Evolutionary conservation across 2,888 invertebrate genomes (phyloP).

Genomic region (Ctena decussata): DNA sequence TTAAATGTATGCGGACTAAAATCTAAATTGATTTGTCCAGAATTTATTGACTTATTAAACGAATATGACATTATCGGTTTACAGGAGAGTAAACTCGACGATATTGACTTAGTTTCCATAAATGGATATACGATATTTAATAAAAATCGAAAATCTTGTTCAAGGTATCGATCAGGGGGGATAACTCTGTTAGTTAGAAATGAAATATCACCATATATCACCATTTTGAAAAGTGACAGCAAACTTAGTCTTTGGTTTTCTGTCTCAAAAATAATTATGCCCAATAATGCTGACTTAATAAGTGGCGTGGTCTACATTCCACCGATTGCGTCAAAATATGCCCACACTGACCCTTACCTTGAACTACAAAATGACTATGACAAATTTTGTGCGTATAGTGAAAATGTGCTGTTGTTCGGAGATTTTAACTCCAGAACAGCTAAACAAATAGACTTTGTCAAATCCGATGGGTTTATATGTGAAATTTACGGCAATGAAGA

Average conservation of each 20-base stretch:
- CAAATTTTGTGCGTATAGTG: not conserved
- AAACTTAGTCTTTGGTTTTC: slow-evolving; percentile 3
- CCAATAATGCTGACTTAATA: not conserved
- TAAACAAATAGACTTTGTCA: not conserved
- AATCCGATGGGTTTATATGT: not conserved
- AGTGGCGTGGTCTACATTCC: slow-evolving; percentile 11
- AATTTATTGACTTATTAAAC: not conserved
- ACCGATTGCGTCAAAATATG: slow-evolving; percentile 4
- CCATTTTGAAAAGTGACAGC: not conserved
- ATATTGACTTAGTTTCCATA: not conserved
- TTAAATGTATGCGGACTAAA: not conserved
- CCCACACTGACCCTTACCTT: not conserved
- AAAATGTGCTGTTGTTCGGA: not conserved
- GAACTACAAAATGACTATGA: slow-evolving; percentile 7
- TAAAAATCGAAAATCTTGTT: not conserved
- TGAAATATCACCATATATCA: not conserved
- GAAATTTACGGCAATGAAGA: not conserved
- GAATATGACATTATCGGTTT: not conserved
- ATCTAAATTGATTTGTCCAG: not conserved
- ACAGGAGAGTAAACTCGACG: slow-evolving; percentile 14
- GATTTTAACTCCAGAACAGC: slow-evolving; percentile 13
- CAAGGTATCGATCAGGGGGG: slow-evolving; percentile 2
- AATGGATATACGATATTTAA: not conserved
- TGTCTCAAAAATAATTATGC: not conserved
- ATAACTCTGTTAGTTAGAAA: not conserved